phyloP scores from a whole-genome alignment of 2,888 invertebrate species.

The Brassicogethes aeneus region DNA sequence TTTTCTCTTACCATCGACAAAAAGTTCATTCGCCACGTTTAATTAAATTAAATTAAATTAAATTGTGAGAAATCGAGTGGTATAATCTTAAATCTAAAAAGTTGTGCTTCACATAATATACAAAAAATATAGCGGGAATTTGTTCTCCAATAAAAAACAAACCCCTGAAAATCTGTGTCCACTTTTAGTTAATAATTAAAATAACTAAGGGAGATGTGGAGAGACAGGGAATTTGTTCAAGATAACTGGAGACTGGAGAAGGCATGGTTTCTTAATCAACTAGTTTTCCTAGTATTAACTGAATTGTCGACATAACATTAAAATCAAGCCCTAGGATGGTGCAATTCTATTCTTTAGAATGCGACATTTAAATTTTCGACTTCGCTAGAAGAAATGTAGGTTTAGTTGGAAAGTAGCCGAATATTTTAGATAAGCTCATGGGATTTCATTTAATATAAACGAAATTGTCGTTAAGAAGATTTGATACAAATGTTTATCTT shows the following conservation, averaged over 20 bases:
- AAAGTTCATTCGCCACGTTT: not conserved
- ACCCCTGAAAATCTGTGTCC: not conserved
- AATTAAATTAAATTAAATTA: constrained; percentile 15
- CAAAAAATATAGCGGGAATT: not conserved
- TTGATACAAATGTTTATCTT: not conserved
- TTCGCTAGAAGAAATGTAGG: not conserved
- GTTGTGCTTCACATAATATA: not conserved
- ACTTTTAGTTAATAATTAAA: not conserved
- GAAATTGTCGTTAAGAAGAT: not conserved
- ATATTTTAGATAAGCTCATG: not conserved
- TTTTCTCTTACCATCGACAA: constrained; percentile 9
- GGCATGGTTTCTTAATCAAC: not conserved
- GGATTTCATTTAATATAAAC: not conserved
- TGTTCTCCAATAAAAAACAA: not conserved
- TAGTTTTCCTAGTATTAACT: not conserved
- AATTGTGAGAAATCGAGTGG: not conserved
- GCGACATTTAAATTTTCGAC: not conserved
- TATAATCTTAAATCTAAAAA: not conserved
- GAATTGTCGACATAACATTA: not conserved
- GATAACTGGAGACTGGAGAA: not conserved
- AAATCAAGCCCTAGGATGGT: not conserved
- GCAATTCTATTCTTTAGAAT: not conserved
- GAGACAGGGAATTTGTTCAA: not conserved
- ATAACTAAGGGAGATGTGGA: not conserved
- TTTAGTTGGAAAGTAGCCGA: not conserved